Base-by-base conservation (phyloP, 1,140 invertebrate species). In the Vollenhovia emeryi region DNA sequence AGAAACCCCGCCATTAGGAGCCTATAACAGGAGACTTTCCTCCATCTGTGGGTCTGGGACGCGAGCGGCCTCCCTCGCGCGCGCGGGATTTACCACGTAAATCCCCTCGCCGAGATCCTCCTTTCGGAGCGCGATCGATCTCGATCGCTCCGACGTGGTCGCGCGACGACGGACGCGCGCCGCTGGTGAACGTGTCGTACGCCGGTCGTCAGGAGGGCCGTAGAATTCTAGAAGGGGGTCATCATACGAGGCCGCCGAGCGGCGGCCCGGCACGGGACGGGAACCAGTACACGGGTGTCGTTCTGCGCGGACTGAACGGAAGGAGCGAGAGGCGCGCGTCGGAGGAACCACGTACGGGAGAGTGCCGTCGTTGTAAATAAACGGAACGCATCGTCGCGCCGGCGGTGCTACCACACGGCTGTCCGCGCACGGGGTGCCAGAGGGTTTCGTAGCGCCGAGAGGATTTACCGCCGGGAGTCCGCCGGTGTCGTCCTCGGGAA, bases 171-270 rank as follows among this genome's bases (percentile, higher is more conserved):
- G n/a, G n/a, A n/a, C n/a, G n/a, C n/a, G 15, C 30, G 48, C 48
- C 48, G 71, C 85, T 86, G 85, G 88, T 87, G 75, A 85, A 55
- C 87, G 59, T 66, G 68, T 74, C 80, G 79, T 85, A 79, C 80
- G 52, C 73, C 87, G 83, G 52, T 66, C 87, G 83, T 73, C 74
- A 76, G 78, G 79, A 83, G 89, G 89, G 90, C 91, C 89, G 87
- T 88, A 88, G 91, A 91, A 93, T 93, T 89, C 89, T 93, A 93
- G 92, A 93, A 93, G 91, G 92, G 92, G 92, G 92, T 93, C 92
- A 93, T 92, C 92, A 90, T 84, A 90, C 86, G 88, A 89, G 88
- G 87, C 86, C 86, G 76, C 24, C 75, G 82, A 87, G 89, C 88
- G 80, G 52, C 73, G 60, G 75, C 75, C 89, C 43, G 43, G 79